Base-by-base conservation (phyloP, 2,797 vertebrate genomes). In the Ctenopoma multispine region DNA sequence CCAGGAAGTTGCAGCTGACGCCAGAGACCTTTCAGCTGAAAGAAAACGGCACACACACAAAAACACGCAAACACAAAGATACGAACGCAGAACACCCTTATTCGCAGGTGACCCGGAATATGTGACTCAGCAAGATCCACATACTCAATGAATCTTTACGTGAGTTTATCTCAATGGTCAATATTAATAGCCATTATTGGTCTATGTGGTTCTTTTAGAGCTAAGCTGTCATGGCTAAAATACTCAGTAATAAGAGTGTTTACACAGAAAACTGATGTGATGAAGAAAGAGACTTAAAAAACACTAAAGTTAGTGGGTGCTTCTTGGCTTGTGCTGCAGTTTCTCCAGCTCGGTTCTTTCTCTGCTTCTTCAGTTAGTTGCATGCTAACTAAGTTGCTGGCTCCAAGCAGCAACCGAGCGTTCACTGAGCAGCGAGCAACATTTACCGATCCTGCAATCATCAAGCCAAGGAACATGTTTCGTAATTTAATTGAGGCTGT, bases 41-140 rank as follows among this genome's bases (percentile, higher is more conserved):
- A 75, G n/a, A 71, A 73, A 85, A 72, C 5, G 65, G 21, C 46
- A 64, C 3, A 44, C 63, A n/a, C 80, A 82, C 63, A 81, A 34
- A 64, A 12, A 49, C 3, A n/a, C 17, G 14, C 47, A 49, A 20
- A 67, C 56, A 34, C 46, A 55, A 1, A 15, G 65, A 66, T 66
- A 70, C 9, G 3, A 72, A 63, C 15, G 15, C 15, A 18, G 15
- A 20, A 61, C 78, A 72, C 65, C 36, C 74, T 34, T 46, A 8
- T 7, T 51, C 27, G 66, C 63, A 12, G 63, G 72, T 56, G 75
- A 81, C 72, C 76, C 80, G 85, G 77, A 81, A 75, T 63, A 69
- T 66, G 69, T 88, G 87, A 89, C 82, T 91, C 87, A 85, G 84
- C 87, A 77, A n/a, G n/a, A n/a, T n/a, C n/a, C n/a, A n/a, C n/a